A percentile compares a stretch with the other conserved stretches of the same genome.
Conservation (phyloP, 2,888 invertebrate genomes). For the Phengaris arion region DNA sequence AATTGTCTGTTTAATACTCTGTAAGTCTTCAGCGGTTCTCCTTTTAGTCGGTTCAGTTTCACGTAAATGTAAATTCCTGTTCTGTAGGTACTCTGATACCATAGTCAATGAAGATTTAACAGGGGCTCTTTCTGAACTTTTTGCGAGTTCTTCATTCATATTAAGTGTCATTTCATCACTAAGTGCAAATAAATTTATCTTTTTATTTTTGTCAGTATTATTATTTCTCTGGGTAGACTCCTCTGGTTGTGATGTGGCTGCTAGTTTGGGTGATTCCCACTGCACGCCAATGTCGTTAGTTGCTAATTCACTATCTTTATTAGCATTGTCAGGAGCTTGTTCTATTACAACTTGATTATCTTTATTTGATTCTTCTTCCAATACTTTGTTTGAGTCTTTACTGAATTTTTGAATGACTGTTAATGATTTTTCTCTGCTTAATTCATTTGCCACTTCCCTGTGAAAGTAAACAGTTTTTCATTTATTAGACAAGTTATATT, state of each 20-base stretch:
- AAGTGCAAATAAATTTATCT: conserved; percentile 63
- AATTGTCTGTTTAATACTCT: conserved; percentile 64
- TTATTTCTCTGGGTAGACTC: conserved; percentile 52
- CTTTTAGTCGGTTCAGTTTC: conserved; percentile 50
- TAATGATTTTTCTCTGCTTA: conserved; percentile 63
- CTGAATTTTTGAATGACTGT: conserved; percentile 46
- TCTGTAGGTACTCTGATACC: conserved; percentile 68
- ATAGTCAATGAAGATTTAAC: conserved; percentile 58
- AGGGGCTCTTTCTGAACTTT: conserved; percentile 44
- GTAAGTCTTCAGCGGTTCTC: conserved; percentile 55
- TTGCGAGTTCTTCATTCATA: conserved; percentile 52
- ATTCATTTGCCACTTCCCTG: conserved; percentile 68
- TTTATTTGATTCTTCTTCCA: conserved; percentile 37
- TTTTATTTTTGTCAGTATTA: conserved; percentile 54
- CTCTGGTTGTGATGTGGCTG: conserved; percentile 57
- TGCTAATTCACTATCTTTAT: conserved; percentile 39
- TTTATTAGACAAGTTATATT: too few species aligned
- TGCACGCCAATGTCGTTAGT: conserved; percentile 66
- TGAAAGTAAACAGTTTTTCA: conserved; percentile 35
- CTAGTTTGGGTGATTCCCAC: conserved; percentile 56
- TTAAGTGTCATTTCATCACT: conserved; percentile 72
- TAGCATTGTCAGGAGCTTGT: conserved; percentile 39
- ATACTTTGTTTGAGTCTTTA: conserved; percentile 43
- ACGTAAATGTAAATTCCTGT: conserved; percentile 59
- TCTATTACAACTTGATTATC: conserved; percentile 38